Evolutionary conservation across 2,888 invertebrate genomes (phyloP).

Genomic region (Nycteola revayana): DNA sequence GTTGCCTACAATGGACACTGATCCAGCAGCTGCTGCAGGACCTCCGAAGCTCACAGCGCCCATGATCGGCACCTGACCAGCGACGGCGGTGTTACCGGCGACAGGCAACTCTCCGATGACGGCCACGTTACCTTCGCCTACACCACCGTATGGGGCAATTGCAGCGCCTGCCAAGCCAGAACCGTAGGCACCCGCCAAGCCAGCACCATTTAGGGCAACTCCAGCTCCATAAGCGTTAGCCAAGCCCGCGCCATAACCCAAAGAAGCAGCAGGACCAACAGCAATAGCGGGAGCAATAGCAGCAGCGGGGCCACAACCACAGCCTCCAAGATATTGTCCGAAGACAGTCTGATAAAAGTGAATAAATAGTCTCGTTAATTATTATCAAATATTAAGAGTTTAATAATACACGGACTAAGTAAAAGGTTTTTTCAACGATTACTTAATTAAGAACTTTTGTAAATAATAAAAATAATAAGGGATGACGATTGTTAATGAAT

Average conservation of each 20-base stretch:
- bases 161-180: too few species aligned
- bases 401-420: too few species aligned
- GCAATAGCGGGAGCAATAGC: neutral
- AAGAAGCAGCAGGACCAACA: neutral
- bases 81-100: constrained; percentile 35
- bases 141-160: constrained; percentile 15
- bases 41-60: constrained; percentile 35
- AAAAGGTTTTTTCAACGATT: too few species aligned
- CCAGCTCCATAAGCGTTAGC: neutral
- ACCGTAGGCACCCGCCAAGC: too few species aligned
- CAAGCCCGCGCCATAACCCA: constrained; percentile 1
- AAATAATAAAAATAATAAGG: too few species aligned
- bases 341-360: constrained; percentile 5
- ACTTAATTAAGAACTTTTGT: too few species aligned
- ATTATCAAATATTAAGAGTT: too few species aligned
- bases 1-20: constrained; percentile 27
- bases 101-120: constrained; percentile 29
- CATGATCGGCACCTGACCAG: constrained; percentile 38
- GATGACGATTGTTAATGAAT: too few species aligned
- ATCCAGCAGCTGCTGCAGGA: constrained; percentile 29
- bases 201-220: neutral
- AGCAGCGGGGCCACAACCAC: neutral
- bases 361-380: too few species aligned
- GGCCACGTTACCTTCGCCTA: constrained; percentile 21
- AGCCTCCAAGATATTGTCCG: constrained; percentile 6